phyloP scores from a whole-genome alignment of 2,797 vertebrate genomes.

The Anomalospiza imberbis region DNA sequence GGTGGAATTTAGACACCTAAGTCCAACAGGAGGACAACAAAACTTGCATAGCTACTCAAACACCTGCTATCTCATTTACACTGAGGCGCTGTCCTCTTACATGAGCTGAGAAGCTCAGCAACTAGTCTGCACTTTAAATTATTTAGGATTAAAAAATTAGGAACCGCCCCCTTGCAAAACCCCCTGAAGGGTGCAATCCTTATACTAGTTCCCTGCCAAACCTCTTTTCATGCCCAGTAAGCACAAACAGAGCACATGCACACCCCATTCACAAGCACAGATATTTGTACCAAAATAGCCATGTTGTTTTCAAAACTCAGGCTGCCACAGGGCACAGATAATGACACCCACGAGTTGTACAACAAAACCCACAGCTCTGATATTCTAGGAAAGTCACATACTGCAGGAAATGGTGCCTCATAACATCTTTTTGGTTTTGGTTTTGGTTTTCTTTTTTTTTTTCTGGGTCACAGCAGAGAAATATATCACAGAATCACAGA shows the following conservation, averaged over 20 bases:
- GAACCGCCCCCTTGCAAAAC: fast-evolving
- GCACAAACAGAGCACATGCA: neutral
- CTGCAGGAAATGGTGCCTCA: neutral
- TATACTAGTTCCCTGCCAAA: neutral
- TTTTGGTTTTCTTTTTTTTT: neutral
- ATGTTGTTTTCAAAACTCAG: neutral
- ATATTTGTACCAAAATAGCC: neutral
- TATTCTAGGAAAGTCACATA: neutral
- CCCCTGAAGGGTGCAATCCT: neutral
- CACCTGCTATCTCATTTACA: neutral
- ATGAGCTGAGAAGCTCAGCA: neutral
- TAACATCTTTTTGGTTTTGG: neutral
- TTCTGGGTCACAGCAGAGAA: neutral
- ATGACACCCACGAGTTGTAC: neutral
- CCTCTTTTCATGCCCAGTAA: neutral
- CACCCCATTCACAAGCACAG: neutral
- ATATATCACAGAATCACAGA: neutral
- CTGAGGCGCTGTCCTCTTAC: neutral
- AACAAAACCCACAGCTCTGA: neutral
- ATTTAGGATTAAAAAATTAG: neutral
- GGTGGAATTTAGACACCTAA: neutral
- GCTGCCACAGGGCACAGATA: neutral
- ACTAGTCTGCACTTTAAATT: neutral
- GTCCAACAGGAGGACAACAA: neutral
- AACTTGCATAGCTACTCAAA: neutral